These are phyloP conservation scores for Nerophis ophidion DNA, from an alignment of 2,113 vertebrate species.

Conservation along the genomic window DNA sequence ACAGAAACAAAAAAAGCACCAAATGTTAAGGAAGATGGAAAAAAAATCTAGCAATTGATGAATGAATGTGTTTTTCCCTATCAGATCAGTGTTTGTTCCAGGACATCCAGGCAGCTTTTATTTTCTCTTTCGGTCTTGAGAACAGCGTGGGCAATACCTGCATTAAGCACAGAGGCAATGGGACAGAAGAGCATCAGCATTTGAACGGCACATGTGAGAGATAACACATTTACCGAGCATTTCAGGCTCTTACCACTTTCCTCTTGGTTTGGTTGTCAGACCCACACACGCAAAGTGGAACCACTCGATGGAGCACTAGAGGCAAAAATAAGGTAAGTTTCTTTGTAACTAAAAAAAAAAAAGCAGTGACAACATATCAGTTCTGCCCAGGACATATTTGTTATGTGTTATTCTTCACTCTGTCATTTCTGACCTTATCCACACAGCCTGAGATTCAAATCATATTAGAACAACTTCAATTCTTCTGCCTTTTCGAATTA, in stretches of 20 bases:
- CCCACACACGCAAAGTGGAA: slow-evolving; percentile 98
- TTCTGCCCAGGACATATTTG: neutral
- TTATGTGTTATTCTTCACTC: neutral
- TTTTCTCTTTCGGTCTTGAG: slow-evolving; percentile 75
- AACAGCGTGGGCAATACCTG: slow-evolving; percentile 77
- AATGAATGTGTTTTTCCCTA: slow-evolving; percentile 49
- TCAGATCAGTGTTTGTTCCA: slow-evolving; percentile 34
- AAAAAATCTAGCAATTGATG: slow-evolving; percentile 40
- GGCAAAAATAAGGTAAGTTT: slow-evolving; percentile 8
- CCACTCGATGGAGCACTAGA: slow-evolving; percentile 97
- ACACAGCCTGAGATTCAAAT: neutral
- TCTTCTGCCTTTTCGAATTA: neutral
- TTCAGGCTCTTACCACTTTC: slow-evolving; percentile 85
- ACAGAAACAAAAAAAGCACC: slow-evolving; percentile 62
- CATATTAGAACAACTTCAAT: neutral
- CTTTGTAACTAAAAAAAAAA: slow-evolving; percentile 4
- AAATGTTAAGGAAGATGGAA: slow-evolving; percentile 56
- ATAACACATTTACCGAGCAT: neutral
- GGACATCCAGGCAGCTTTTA: slow-evolving; percentile 38
- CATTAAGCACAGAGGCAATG: neutral
- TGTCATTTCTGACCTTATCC: slow-evolving; percentile 18
- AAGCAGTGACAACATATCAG: neutral
- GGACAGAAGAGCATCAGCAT: neutral
- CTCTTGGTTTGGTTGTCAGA: slow-evolving; percentile 93
- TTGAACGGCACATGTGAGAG: too few species aligned